phyloP scores from a whole-genome alignment of 2,888 invertebrate species.

The Girardia tigrina region DNA sequence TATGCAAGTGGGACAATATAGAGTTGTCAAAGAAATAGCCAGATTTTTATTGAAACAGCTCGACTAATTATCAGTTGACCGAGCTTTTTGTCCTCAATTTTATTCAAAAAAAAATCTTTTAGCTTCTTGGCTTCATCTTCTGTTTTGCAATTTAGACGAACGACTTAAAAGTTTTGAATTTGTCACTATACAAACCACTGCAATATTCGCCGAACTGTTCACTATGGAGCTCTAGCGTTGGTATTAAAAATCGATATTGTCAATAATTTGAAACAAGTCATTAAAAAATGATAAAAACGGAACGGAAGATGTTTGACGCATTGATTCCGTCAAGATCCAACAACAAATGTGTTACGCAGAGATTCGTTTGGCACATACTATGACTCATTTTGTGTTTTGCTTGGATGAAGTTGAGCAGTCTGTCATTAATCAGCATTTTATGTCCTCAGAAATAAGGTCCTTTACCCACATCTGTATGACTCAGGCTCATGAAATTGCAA shows the following conservation, averaged over 20 bases:
- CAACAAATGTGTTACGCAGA: slow-evolving; percentile 11
- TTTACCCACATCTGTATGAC: neutral
- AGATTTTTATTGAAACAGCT: slow-evolving; percentile 25
- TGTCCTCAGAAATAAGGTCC: neutral
- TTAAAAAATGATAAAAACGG: neutral
- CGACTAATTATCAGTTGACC: neutral
- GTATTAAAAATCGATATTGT: neutral
- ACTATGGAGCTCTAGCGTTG: slow-evolving; percentile 29
- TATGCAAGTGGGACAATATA: slow-evolving; percentile 28
- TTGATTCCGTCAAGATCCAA: neutral
- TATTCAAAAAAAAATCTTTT: neutral
- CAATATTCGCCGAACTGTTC: slow-evolving; percentile 25
- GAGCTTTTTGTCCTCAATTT: neutral
- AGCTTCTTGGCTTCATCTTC: neutral
- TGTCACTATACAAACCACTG: slow-evolving; percentile 24
- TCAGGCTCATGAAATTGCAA: neutral
- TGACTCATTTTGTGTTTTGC: slow-evolving; percentile 28
- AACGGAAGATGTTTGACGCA: neutral
- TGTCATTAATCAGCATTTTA: slow-evolving; percentile 30
- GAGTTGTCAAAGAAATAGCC: slow-evolving; percentile 27
- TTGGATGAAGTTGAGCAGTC: slow-evolving; percentile 29
- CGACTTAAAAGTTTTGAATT: slow-evolving; percentile 31
- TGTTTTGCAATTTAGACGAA: slow-evolving; percentile 9
- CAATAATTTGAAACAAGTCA: neutral
- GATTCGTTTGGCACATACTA: slow-evolving; percentile 11